Percentiles rank a stretch among this genome's conserved stretches.
These are phyloP conservation scores for Hylaea fasciaria DNA, from an alignment of 2,888 invertebrate genomes.

Conservation along the genomic window DNA sequence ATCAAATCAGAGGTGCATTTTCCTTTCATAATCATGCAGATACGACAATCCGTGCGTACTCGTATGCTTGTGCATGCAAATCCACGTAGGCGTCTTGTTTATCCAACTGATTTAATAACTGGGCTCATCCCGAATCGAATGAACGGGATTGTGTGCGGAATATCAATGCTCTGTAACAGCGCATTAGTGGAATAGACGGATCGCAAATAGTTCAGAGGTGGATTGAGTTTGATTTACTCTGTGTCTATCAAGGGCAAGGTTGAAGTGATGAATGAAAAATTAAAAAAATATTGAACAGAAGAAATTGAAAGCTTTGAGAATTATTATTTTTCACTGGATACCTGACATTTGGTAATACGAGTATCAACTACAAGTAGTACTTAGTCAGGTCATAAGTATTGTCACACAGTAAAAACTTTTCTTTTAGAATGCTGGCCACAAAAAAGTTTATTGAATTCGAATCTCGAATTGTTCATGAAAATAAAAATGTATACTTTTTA, in stretches of 20 bases:
- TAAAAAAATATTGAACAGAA: too few species aligned
- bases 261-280: neutral
- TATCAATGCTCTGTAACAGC: conserved; percentile 72
- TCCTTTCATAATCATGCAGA: conserved; percentile 61
- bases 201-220: conserved; percentile 65
- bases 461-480: too few species aligned
- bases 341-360: too few species aligned
- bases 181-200: conserved; percentile 76
- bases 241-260: neutral
- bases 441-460: too few species aligned
- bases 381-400: too few species aligned
- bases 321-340: too few species aligned
- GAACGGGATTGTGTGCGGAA: conserved; percentile 68
- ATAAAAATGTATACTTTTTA: too few species aligned
- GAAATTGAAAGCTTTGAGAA: too few species aligned
- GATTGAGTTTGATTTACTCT: conserved; percentile 38
- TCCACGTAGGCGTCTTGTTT: conserved; percentile 72
- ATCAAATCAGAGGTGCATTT: conserved; percentile 49
- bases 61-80: conserved; percentile 51
- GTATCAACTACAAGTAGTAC: too few species aligned
- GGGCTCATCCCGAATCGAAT: conserved; percentile 71
- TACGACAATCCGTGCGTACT: conserved; percentile 7
- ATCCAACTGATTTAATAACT: conserved; percentile 81
- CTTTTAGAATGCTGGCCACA: too few species aligned
- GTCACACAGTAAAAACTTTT: too few species aligned